Evolutionary conservation across 1,140 invertebrate genomes (phyloP).

Genomic region (Cylas formicarius): DNA sequence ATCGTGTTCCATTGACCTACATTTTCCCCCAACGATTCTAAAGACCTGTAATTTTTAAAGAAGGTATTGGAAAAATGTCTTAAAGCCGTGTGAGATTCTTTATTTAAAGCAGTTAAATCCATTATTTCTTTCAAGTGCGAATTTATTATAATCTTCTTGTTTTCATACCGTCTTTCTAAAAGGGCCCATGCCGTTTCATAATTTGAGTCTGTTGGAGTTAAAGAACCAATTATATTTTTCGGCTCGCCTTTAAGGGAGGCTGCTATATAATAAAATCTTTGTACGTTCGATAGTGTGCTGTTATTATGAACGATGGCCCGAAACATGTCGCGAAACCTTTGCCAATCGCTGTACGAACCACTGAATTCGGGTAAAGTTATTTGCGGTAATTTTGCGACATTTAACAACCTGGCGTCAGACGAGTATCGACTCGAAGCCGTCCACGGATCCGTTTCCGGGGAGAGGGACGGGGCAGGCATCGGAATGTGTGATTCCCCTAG

Average conservation of each 20-base stretch:
- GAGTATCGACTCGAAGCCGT: no score
- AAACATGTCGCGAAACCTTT: constrained; percentile 34
- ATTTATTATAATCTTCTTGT: constrained; percentile 14
- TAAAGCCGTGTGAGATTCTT: constrained; percentile 13
- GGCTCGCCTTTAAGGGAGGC: constrained; percentile 26
- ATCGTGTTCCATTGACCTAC: constrained; percentile 13
- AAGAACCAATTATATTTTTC: constrained; percentile 18
- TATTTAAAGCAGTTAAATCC: neutral
- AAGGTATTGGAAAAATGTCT: constrained; percentile 10
- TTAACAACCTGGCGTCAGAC: no score
- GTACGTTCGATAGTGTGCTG: constrained; percentile 19
- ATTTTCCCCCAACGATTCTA: constrained; percentile 3
- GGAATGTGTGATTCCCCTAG: no score
- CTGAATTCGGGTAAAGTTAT: constrained; percentile 27
- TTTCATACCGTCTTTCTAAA: constrained; percentile 13
- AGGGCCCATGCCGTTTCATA: constrained; percentile 11
- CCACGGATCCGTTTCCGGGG: no score
- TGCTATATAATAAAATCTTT: constrained; percentile 32
- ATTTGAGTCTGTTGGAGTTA: constrained; percentile 5
- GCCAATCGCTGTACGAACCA: constrained; percentile 32
- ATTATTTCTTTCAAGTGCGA: constrained; percentile 11
- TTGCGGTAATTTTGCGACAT: constrained; percentile 1
- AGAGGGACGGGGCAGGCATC: no score
- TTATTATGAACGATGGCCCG: constrained; percentile 30
- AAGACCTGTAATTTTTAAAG: constrained; percentile 5